These are phyloP conservation scores for Tetheella fluctuosa DNA, from an alignment of 2,888 invertebrate species.

Conservation along the genomic window DNA sequence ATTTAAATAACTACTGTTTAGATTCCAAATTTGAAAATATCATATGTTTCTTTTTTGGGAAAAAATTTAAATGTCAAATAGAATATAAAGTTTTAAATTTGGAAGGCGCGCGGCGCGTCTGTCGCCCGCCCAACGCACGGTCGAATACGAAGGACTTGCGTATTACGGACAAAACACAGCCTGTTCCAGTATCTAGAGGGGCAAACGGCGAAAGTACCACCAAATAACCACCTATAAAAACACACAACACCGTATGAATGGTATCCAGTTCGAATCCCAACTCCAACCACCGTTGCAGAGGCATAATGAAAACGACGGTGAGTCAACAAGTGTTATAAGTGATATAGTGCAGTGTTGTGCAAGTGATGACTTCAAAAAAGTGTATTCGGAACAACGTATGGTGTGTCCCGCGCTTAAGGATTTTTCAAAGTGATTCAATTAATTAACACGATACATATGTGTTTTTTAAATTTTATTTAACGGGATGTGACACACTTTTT, in stretches of 20 bases:
- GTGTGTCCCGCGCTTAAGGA: slow-evolving; percentile 59
- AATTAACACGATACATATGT: not conserved
- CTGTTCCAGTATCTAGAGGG: slow-evolving; percentile 54
- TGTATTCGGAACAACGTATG: slow-evolving; percentile 36
- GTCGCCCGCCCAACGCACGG: slow-evolving; percentile 55
- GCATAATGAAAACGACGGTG: slow-evolving; percentile 81
- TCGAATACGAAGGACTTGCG: slow-evolving; percentile 74
- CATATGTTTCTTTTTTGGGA: too few species aligned
- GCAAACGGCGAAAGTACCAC: slow-evolving; percentile 79
- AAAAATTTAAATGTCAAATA: not conserved
- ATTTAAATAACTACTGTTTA: too few species aligned
- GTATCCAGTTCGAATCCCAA: slow-evolving; percentile 82
- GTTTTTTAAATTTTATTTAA: slow-evolving; percentile 25
- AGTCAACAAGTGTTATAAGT: slow-evolving; percentile 53
- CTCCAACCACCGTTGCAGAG: slow-evolving; percentile 77
- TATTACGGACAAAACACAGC: slow-evolving; percentile 41
- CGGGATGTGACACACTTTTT: slow-evolving; percentile 70
- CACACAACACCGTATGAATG: slow-evolving; percentile 64
- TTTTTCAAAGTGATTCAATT: slow-evolving; percentile 25
- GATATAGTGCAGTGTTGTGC: slow-evolving; percentile 60
- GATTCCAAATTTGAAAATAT: not conserved
- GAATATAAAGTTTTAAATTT: slow-evolving; percentile 21
- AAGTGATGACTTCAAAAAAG: slow-evolving; percentile 78
- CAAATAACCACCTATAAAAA: slow-evolving; percentile 83
- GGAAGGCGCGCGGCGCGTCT: slow-evolving; percentile 65